Base-by-base conservation (phyloP, 2,888 invertebrate species). In the Drosophila antonietae region DNA sequence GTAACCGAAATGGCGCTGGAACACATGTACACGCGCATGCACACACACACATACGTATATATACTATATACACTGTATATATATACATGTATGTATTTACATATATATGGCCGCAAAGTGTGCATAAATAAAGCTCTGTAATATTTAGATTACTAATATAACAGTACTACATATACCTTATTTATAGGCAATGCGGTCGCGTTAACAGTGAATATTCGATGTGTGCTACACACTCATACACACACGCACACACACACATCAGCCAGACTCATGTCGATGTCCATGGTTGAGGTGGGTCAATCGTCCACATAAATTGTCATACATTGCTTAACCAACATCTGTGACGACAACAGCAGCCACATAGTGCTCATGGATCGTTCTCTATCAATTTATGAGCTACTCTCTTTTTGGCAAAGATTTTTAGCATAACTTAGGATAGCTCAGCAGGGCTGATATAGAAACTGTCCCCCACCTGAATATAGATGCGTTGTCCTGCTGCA, bases 101-200 rank as follows among this genome's bases (percentile, higher is more conserved):
- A 20, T 20, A 47, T 39, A 18, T 58, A 23, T 28, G 12, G 15
- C 23, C 51, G 41, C 71, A 73, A 65, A 44, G 59, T 72, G 73
- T 66, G 71, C 55, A 65, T 65, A 71, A 73, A 71, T 73, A 73
- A 65, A 46, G 57, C 52, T 31, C 51, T 55, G 68, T 33, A 53
- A 66, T 58, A 66, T 71, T 72, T 51, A 56, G 43, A 63, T 66
- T 68, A 31, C 64, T 56, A 63, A 72, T 63, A 63, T 71, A 71
- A 37, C 39, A 41, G 62, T 43, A 41, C 23, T 39, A 37, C 37
- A 55, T 37, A 71, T 49, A 64, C 63, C 49, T 55, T 51, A 69
- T 55, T 70, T 71, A 69, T 53, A 37, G 39, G 51, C 28, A 23
- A 56, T 39, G 44, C 15, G 15, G 31, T 28, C 44, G 44, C 62